Percentiles rank a stretch among this genome's conserved stretches.
phyloP scores from a whole-genome alignment of 1,140 invertebrate genomes.

The Hermetia illucens region DNA sequence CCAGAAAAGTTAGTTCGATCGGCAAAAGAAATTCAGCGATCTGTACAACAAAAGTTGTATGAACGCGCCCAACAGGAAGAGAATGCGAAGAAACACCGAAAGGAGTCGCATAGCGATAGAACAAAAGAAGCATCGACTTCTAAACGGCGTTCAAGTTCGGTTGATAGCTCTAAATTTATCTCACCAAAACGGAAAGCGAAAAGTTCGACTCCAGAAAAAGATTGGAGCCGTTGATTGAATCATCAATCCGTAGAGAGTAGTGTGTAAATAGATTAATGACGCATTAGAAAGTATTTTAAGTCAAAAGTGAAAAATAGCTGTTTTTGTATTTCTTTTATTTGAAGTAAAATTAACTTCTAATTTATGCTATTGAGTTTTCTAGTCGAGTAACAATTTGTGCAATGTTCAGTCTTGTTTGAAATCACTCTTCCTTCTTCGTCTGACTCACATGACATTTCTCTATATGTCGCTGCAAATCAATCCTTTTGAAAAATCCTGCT shows the following conservation, averaged over 20 bases:
- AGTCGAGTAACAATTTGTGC: no score
- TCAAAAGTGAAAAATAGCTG: no score
- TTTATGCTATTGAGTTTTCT: no score
- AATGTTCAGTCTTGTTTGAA: no score
- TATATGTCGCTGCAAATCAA: constrained; percentile 6
- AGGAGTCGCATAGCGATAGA: not conserved
- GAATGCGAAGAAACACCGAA: constrained; percentile 12
- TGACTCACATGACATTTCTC: constrained; percentile 1
- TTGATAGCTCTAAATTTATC: constrained; percentile 21
- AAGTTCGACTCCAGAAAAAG: not conserved
- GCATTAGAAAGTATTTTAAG: no score
- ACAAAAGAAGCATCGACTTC: not conserved
- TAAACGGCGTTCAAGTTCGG: constrained; percentile 9
- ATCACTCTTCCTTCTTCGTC: no score
- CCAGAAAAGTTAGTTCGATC: constrained; percentile 21
- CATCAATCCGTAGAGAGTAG: no score
- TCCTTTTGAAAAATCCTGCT: constrained; percentile 7
- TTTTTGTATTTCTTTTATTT: no score
- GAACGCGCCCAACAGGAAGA: constrained; percentile 24
- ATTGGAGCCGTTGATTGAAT: not conserved
- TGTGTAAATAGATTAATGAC: no score
- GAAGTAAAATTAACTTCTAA: no score
- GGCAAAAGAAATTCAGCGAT: constrained; percentile 24
- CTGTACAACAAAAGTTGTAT: constrained; percentile 22
- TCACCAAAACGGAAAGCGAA: constrained; percentile 12